A percentile compares a stretch with the other conserved stretches of the same genome.
These are phyloP conservation scores for Argyra leucocephala DNA, from an alignment of 2,888 invertebrate species.

Conservation along the genomic window DNA sequence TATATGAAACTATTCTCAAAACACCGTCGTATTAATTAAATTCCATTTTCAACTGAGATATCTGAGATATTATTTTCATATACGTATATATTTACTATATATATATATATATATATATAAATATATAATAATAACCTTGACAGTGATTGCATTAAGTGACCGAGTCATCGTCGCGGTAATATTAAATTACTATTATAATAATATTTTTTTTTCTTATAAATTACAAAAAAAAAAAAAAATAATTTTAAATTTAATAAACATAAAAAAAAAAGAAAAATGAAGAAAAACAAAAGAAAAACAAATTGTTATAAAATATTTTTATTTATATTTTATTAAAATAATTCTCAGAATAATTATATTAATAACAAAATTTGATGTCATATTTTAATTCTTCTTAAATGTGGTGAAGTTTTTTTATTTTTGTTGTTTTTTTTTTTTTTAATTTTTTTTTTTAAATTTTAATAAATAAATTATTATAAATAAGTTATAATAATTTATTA, in stretches of 20 bases:
- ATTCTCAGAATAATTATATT: not conserved
- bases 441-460: not conserved
- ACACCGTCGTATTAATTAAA: no score
- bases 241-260: no score
- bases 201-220: not conserved
- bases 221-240: not conserved
- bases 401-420: not conserved
- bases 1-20: no score
- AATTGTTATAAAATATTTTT: no score
- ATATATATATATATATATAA: no score
- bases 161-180: conserved; percentile 12
- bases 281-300: no score
- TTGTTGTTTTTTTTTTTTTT: no score
- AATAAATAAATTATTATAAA: conserved; percentile 6
- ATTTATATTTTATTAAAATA: not conserved
- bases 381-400: not conserved
- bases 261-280: not conserved
- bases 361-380: conserved; percentile 6
- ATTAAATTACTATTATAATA: not conserved
- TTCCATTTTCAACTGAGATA: no score
- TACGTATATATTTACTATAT: no score
- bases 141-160: conserved; percentile 10
- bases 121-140: conserved; percentile 10
- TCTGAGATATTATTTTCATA: no score
- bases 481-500: not conserved